Conservation (phyloP, 2,888 invertebrate species). For the Vandiemenella viatica region DNA sequence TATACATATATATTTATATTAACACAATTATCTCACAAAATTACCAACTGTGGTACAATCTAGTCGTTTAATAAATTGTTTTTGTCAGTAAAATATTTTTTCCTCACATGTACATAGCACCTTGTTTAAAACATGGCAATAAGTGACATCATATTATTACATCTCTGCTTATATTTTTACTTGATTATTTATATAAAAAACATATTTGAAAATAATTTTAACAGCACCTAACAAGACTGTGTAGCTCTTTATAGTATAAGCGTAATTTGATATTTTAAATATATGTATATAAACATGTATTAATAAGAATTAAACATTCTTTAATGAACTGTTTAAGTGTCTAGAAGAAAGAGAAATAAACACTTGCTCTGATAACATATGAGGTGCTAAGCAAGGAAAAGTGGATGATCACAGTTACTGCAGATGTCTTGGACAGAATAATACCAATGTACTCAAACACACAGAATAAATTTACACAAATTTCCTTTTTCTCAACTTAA, state of each 20-base stretch:
- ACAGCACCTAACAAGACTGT: slow-evolving; percentile 16
- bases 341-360: background rate
- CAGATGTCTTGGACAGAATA: no score
- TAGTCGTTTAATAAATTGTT: slow-evolving; percentile 3
- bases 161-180: slow-evolving; percentile 7
- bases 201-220: slow-evolving; percentile 15
- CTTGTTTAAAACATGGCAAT: slow-evolving; percentile 11
- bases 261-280: slow-evolving; percentile 15
- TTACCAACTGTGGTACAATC: background rate
- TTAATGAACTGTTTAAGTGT: slow-evolving; percentile 4
- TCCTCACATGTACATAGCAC: slow-evolving; percentile 13
- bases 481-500: no score
- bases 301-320: slow-evolving; percentile 9
- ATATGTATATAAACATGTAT: slow-evolving; percentile 9
- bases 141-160: slow-evolving; percentile 7
- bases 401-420: no score
- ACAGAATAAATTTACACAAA: no score
- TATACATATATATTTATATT: slow-evolving; percentile 1
- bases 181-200: slow-evolving; percentile 11
- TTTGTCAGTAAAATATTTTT: slow-evolving; percentile 1
- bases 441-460: no score
- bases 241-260: slow-evolving; percentile 14
- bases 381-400: no score
- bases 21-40: slow-evolving; percentile 1
- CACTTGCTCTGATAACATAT: no score